Evolutionary conservation across 2,888 invertebrate genomes (phyloP), one percentile per base, ranked within the genome.

Genomic region (Pachydiplax longipennis): DNA sequence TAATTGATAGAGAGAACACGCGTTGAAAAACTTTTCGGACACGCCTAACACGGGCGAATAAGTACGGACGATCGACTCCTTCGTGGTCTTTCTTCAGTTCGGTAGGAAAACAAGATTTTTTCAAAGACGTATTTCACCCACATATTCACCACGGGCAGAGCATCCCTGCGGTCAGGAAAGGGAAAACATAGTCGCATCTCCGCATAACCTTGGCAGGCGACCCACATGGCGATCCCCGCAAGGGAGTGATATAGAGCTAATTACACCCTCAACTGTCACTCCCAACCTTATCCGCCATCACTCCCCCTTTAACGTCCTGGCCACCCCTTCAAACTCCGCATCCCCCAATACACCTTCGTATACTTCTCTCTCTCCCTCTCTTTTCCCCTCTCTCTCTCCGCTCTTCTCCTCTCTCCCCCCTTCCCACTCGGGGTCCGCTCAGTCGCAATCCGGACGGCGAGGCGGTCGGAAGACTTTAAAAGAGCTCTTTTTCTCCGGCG

Each of bases 391-490:
- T 25, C 87, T n/a, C 87, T 48, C 31, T n/a, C 65, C 35, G 18
- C 12, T 22, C 22, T 6, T 37, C 61, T 35, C 35, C n/a, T 37
- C 31, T 1, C 31, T 31, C 15, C 83, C 6, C 58, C 65, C 37
- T 35, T 44, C 31, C 53, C 37, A 31, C 61, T 37, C 48, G 25
- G 35, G 61, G 37, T 37, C 87, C 87, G 87, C 87, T 87, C 87
- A 87, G 87, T 87, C 87, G 61, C 87, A 87, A 87, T 48, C 87
- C 61, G 87, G 87, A 61, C 87, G 87, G 87, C 61, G 87, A 65
- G 40, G 87, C 58, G 87, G 87, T 87, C 35, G 87, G 87, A 37
- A 61, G 87, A 61, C 87, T 87, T 61, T n/a, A 37, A 58, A 48
- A 83, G 87, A 87, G 61, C 87, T 87, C 61, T 61, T 58, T 87